Evolutionary conservation across 1,140 invertebrate species (phyloP), one percentile per base, ranked within the genome.

Genomic region (Leguminivora glycinivorella): DNA sequence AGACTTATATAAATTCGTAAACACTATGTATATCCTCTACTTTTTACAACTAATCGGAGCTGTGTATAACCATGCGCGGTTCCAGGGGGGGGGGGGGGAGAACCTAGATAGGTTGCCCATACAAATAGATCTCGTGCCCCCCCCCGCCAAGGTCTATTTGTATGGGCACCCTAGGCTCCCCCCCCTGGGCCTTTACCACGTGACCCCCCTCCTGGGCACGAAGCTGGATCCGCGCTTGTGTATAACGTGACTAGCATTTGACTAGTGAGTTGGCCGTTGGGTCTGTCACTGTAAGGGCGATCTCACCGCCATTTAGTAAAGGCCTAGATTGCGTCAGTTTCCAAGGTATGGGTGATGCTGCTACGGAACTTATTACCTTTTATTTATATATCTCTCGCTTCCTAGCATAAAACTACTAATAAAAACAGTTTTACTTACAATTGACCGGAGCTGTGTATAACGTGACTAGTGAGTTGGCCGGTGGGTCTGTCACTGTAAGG

Each of bases 251-350:
- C 75, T n/a, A n/a, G n/a, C n/a, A n/a, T n/a, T n/a, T n/a, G n/a
- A n/a, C n/a, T 0, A 84, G 73, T 1, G 86, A 84, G 25, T 80
- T 83, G 0, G 75, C 69, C 14, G 88, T 84, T 0, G 72, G 71
- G 6, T 85, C 80, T 17, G 77, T 78, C 38, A 81, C 52, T 5
- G 72, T 80, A 58, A 88, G 75, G 31, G 81, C 84, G 0, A 80
- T 87, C 0, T 78, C 83, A 0, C 67, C 75, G 4, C 72, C 78
- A 0, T 71, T 75, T 5, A 83, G 92, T 93, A 75, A 93, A 1
- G 85, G 93, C 77, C 95, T 90, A 0, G 95, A 95, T 74, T 94
- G 93, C 94, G 95, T 96, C 26, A 96, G 94, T 78, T 94, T 94
- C 95, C 95, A 96, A 0, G 96, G 95, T 74, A 96, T 93, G 0